A percentile compares a stretch with the other conserved stretches of the same genome.
These are phyloP conservation scores for Prosopocoilus inquinatus DNA, from an alignment of 2,888 invertebrate species.

Conservation along the genomic window DNA sequence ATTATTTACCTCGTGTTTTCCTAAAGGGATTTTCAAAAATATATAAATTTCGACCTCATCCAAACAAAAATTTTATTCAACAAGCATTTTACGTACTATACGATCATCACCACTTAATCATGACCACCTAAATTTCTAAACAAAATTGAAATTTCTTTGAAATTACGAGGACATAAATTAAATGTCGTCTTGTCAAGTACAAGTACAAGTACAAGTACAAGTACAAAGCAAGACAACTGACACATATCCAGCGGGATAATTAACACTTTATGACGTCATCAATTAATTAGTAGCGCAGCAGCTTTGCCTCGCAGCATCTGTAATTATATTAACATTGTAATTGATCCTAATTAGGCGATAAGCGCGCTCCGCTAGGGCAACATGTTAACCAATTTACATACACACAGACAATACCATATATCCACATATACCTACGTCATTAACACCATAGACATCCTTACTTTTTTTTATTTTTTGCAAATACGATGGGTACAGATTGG, in stretches of 20 bases:
- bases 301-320: slow-evolving; percentile 26
- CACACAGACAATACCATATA: background rate
- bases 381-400: slow-evolving; percentile 14
- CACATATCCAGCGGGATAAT: slow-evolving; percentile 14
- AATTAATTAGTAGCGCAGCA: slow-evolving; percentile 28
- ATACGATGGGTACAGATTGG: too few relatives aligned
- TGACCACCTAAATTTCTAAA: too few relatives aligned
- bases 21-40: slow-evolving; percentile 4
- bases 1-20: slow-evolving; percentile 11
- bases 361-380: slow-evolving; percentile 15
- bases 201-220: too few relatives aligned
- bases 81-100: background rate
- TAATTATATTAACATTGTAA: slow-evolving; percentile 30
- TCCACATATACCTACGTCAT: too few relatives aligned
- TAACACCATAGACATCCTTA: too few relatives aligned
- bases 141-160: background rate
- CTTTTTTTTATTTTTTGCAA: too few relatives aligned
- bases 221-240: slow-evolving; percentile 1
- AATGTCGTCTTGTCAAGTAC: background rate
- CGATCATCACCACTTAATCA: background rate
- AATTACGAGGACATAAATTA: background rate
- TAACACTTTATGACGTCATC: slow-evolving; percentile 30
- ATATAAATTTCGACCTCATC: background rate
- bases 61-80: background rate
- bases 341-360: slow-evolving; percentile 30